phyloP scores from a whole-genome alignment of 2,888 invertebrate genomes.

The Volucella zonaria region DNA sequence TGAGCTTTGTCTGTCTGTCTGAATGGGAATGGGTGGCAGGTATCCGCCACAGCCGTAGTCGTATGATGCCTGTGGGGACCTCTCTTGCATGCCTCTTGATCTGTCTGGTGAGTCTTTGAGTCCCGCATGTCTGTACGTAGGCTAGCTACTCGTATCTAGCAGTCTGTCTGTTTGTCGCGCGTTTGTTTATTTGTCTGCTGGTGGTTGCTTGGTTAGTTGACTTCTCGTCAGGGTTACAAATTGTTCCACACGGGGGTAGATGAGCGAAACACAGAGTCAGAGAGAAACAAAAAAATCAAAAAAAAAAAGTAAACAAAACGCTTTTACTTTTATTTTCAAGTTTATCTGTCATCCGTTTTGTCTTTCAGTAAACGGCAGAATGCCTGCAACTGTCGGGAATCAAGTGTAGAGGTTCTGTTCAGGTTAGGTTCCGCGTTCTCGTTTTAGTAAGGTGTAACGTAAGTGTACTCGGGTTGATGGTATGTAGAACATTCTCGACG shows the following conservation, averaged over 20 bases:
- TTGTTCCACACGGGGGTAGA: slow-evolving; percentile 50
- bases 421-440: slow-evolving; percentile 52
- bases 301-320: slow-evolving; percentile 50
- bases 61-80: slow-evolving; percentile 25
- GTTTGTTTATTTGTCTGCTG: slow-evolving; percentile 63
- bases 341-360: slow-evolving; percentile 60
- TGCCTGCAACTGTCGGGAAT: slow-evolving; percentile 39
- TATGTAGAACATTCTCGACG: slow-evolving; percentile 48
- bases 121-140: slow-evolving; percentile 42
- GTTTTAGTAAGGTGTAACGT: slow-evolving; percentile 14
- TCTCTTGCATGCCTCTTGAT: slow-evolving; percentile 70
- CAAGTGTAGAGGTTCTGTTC: slow-evolving; percentile 39
- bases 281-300: background rate
- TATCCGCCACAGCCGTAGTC: too few species aligned
- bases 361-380: slow-evolving; percentile 4
- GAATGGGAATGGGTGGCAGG: slow-evolving; percentile 18
- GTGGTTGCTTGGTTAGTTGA: slow-evolving; percentile 67
- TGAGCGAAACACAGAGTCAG: background rate
- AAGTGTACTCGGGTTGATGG: slow-evolving; percentile 32
- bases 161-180: slow-evolving; percentile 26
- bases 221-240: slow-evolving; percentile 62
- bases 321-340: slow-evolving; percentile 73
- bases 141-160: slow-evolving; percentile 12
- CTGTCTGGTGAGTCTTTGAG: slow-evolving; percentile 64
- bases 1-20: slow-evolving; percentile 59